Evolutionary conservation across 2,888 invertebrate genomes (phyloP).

Genomic region (Lacanobia oleracea): DNA sequence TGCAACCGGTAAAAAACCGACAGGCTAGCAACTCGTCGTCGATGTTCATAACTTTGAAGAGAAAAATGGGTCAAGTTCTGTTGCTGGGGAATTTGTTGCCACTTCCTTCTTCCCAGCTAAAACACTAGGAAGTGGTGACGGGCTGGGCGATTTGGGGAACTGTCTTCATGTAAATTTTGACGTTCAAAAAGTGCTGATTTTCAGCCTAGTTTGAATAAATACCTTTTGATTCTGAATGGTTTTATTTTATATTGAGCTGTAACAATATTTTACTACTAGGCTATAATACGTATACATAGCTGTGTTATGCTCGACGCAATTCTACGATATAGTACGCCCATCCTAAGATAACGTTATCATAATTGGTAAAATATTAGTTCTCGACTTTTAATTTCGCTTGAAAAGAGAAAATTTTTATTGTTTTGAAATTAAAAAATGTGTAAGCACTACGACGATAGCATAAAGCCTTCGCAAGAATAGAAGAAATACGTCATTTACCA

Average conservation of each 20-base stretch:
- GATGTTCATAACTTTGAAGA: too few species aligned
- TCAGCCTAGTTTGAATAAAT: too few species aligned
- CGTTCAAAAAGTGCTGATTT: too few species aligned
- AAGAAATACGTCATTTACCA: slow-evolving; percentile 12
- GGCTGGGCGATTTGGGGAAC: too few species aligned
- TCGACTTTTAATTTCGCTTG: slow-evolving; percentile 5
- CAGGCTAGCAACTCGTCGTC: too few species aligned
- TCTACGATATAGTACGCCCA: slow-evolving; percentile 7
- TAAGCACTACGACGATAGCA: not conserved
- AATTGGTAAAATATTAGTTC: slow-evolving; percentile 28
- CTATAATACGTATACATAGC: slow-evolving; percentile 43
- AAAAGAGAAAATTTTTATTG: not conserved
- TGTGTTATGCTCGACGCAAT: slow-evolving; percentile 20
- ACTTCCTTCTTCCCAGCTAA: too few species aligned
- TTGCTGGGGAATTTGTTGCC: too few species aligned
- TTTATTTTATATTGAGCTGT: slow-evolving; percentile 18
- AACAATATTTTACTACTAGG: slow-evolving; percentile 15
- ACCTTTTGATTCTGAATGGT: too few species aligned
- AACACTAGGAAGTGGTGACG: too few species aligned
- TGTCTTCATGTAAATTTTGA: too few species aligned
- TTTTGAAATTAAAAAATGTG: slow-evolving; percentile 14
- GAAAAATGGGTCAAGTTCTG: too few species aligned
- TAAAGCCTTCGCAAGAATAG: slow-evolving; percentile 3
- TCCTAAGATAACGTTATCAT: slow-evolving; percentile 36
- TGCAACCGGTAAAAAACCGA: too few species aligned